Evolutionary conservation across 2,113 vertebrate species (phyloP), one percentile per base, ranked within the genome.

Genomic region (Hippopotamus amphibius): DNA sequence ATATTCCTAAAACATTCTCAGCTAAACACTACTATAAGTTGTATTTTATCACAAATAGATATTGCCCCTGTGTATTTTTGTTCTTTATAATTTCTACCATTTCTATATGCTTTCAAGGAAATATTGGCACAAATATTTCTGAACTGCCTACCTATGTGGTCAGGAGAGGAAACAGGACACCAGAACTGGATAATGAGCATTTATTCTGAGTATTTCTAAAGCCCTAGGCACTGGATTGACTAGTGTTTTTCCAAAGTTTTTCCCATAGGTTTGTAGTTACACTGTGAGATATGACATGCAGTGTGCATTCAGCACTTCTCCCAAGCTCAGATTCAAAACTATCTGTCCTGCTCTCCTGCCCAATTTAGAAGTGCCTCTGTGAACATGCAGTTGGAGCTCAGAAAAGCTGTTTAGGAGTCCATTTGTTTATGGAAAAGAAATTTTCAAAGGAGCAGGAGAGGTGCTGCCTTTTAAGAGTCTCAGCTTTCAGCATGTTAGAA

Each of bases 91-190:
- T 86, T 88, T 81, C 48, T 84, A 74, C 43, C 14, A 77, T 82
- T 84, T 88, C 65, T 71, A 30, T 89, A 48, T 43, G 7, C 41
- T 95, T 33, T 10, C 46, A 84, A 84, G 48, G n/a, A 81, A 55
- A 97, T 24, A 89, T 26, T 81, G 53, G 17, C 59, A 69, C 43
- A 72, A 88, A 50, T 91, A 85, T 87, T 93, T 90, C 63, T 93
- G 16, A 88, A 74, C 15, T 80, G 22, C 50, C 10, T 69, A 37
- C 26, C 37, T 88, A 41, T 79, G 50, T 19, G 22, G 22, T 55
- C 37, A 48, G 43, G 59, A 30, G 33, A 93, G 15, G 37, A 76
- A 74, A 81, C 9, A 37, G 28, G 22, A 83, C 21, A 28, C 37
- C 30, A 83, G n/a, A 84, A 90, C 59, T n/a, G 50, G 6, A 37